Evolutionary conservation across 2,113 vertebrate species (phyloP), one percentile per base, ranked within the genome.

Genomic region (Mus pahari): DNA sequence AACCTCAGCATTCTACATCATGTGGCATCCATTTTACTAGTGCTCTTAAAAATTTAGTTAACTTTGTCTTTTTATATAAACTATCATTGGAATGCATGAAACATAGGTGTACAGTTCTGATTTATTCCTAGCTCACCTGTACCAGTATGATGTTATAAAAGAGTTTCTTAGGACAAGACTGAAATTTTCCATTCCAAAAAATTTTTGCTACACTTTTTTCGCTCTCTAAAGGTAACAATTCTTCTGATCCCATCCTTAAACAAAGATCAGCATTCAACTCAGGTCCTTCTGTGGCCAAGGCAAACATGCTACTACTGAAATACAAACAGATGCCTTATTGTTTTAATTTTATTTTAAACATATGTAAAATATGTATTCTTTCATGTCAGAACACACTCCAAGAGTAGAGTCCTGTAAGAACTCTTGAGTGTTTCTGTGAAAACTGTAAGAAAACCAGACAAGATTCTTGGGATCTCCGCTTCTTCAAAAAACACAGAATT

Each of bases 121-220:
- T 1, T 24, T 36, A 68, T 12, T 50, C 11, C 3, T 7, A 36
- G 1, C 0, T 50, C 50, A 24, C 28, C 5, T 3, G 19, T 33
- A 36, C 1, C 31, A 50, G 16, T 66, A 17, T 48, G 14, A 7
- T 31, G 58, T 1, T 39, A 64, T 86, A 33, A 64, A 66, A 28
- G 82, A 33, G 13, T 86, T 66, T 86, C 60, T 66, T 12, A 19
- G 33, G 5, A 48, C 13, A 20, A 48, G 28, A 50, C 31, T 68
- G 17, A 3, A 12, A 45, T 33, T 68, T 48, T 36, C 17, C 62
- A 36, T 50, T 31, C 62, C 7, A 66, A 26, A 33, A 8, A 31
- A 12, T 33, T 86, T 48, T 62, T 64, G 1, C 42, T 36, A 22
- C 31, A 16, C 0, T 64, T 84, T 60, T 20, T 5, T 48, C 81